These are phyloP conservation scores for Poecilobothrus nobilitatus DNA, from an alignment of 2,888 invertebrate species.

Conservation along the genomic window DNA sequence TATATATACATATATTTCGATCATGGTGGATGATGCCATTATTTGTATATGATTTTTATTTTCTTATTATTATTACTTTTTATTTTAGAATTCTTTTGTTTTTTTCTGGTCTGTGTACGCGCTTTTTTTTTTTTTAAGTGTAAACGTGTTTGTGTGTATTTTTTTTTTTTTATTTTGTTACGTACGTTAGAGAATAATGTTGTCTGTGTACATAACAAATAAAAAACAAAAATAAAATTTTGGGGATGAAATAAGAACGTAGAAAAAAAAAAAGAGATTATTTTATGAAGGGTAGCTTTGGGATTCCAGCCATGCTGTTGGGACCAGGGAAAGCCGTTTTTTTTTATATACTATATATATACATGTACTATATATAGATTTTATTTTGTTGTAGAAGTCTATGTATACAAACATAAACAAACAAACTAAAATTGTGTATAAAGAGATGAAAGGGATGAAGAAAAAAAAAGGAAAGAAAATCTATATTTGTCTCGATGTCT, in stretches of 20 bases:
- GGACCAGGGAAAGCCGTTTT: slow-evolving; percentile 41
- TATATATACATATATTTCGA: neutral
- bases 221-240: neutral
- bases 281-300: slow-evolving; percentile 36
- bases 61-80: neutral
- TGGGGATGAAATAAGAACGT: neutral
- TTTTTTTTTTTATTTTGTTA: too few relatives aligned
- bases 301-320: slow-evolving; percentile 44
- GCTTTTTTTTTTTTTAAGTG: neutral
- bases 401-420: neutral
- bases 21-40: neutral
- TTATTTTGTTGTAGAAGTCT: too few relatives aligned
- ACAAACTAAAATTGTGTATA: neutral
- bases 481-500: slow-evolving; percentile 10
- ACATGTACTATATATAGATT: too few relatives aligned
- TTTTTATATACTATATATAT: neutral
- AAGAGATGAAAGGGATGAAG: neutral
- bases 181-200: neutral
- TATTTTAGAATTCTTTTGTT: neutral
- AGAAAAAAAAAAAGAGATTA: slow-evolving; percentile 15
- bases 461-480: neutral
- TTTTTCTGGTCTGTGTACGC: neutral
- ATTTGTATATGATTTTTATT: neutral
- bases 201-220: neutral
- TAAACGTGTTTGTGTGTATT: neutral